Evolutionary conservation across 2,113 vertebrate species (phyloP), one percentile per base, ranked within the genome.

Genomic region (Hemiprocne comata): DNA sequence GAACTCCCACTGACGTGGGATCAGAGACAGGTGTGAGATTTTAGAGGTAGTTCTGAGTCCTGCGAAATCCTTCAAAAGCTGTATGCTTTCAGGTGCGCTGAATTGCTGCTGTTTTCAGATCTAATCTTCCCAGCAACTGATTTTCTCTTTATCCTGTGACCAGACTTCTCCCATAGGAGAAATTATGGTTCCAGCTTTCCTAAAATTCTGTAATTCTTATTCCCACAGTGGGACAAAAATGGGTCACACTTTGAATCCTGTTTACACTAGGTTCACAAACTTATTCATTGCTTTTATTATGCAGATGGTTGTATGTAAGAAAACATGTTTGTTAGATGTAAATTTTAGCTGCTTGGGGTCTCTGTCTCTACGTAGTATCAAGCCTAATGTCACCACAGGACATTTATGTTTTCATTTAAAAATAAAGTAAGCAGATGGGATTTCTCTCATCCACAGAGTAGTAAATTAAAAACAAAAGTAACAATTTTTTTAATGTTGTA

Each of bases 401-500:
- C 93, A 83, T 88, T 95, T 90, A 92, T 89, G 66, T 91, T 95
- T 96, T 84, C 66, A 93, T 94, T 96, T 91, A 55, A 91, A 95
- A 91, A 89, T 81, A 90, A 94, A 95, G 85, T 80, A 94, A 96
- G 89, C 95, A 97, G 86, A 96, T 92, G 94, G 87, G 94, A 93
- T 80, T 94, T 89, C 79, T 85, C 82, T 91, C 84, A 91, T 95
- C 81, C 88, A 78, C 60, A 24, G 17, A 83, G 67, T 67, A 87
- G 87, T 93, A 91, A 96, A 95, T 91, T 94, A 86, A 92, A 94
- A 94, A 31, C 81, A 95, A 91, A 93, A 93, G 89, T 75, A 92
- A 82, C 64, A 19, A 11, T 74, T 77, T 95, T 94, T 95, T 87
- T 75, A 90, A 70, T 80, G 42, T 42, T 88, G 51, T 70, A 34